Evolutionary conservation across 2,797 vertebrate genomes (phyloP).

Genomic region (Champsocephalus gunnari): DNA sequence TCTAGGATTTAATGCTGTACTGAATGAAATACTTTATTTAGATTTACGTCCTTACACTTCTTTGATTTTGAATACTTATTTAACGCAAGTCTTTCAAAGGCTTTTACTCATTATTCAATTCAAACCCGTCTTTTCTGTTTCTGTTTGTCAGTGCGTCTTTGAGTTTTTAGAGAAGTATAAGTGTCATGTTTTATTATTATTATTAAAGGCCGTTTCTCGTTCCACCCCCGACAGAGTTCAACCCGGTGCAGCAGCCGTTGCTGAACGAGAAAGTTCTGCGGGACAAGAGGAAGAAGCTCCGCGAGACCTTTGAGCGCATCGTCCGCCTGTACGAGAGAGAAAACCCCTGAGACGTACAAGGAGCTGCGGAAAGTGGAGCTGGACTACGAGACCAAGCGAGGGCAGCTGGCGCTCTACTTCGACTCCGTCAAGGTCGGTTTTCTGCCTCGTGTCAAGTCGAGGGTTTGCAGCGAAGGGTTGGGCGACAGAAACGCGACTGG

Average conservation of each 20-base stretch:
- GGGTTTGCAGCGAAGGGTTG: not conserved
- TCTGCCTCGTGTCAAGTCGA: not conserved
- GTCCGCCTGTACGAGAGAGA: conserved; percentile 95
- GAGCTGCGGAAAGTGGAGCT: conserved; percentile 94
- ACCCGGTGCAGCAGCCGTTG: conserved; percentile 92
- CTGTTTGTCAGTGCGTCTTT: no score
- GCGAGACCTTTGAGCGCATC: conserved; percentile 97
- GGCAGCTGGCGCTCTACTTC: conserved; percentile 91
- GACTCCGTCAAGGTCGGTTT: conserved; percentile 86
- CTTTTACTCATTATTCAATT: no score
- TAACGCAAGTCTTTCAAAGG: no score
- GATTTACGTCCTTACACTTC: no score
- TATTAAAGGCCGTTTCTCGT: not conserved
- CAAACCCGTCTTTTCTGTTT: no score
- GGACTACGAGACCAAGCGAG: conserved; percentile 96
- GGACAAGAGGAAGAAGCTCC: conserved; percentile 97
- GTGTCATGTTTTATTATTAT: no score
- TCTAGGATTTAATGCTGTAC: no score
- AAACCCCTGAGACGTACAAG: conserved; percentile 97
- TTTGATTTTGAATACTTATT: no score
- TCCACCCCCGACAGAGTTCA: conserved; percentile 88
- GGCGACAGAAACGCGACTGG: no score
- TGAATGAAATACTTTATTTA: no score
- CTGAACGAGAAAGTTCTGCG: conserved; percentile 96
- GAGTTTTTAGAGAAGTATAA: no score